Base-by-base conservation (phyloP, 2,888 invertebrate genomes). In the Andrena camellia region DNA sequence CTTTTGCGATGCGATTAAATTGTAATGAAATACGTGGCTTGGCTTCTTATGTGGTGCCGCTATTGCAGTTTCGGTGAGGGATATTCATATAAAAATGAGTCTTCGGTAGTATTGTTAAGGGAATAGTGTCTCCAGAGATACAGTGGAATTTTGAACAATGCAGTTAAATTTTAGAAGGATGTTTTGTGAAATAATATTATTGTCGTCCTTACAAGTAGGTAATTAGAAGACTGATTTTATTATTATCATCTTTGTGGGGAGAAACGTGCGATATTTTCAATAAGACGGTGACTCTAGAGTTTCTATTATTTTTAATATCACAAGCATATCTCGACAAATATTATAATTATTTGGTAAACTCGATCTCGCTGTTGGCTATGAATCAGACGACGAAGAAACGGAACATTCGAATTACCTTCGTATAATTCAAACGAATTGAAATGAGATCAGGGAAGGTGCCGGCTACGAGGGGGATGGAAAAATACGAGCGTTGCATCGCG, bases 361-460 rank as follows among this genome's bases (percentile, higher is more conserved):
- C 59, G 59, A n/a, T 70, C n/a, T 59, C 17, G 29, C 33, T 35
- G 57, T 23, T 10, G 26, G 20, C 26, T 17, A 26, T 2, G 35
- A 33, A n/a, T 13, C 7, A 17, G 20, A 4, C 17, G 10, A 5
- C 6, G 13, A 13, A 20, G 20, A 42, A 23, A 33, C 10, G 17
- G 31, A 33, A 52, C 63, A 63, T 31, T 23, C 26, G 26, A 57
- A 54, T 57, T 75, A 69, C 20, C n/a, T 48, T 23, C 26, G 23
- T 35, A 8, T 78, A 77, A 83, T 83, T 70, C 66, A 83, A 73
- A 78, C 69, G 70, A 67, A 70, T 78, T 48, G 83, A 62, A 73
- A 60, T 20, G 26, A 23, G 57, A 20, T 13, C 35, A 23, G 57
- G 8, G 23, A 52, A 29, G 57, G 33, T 63, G 29, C 13, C 35